Percentiles rank a stretch among this genome's conserved stretches.
Evolutionary conservation across 2,888 invertebrate species (phyloP).

Genomic region (Chrysolina oricalcia): DNA sequence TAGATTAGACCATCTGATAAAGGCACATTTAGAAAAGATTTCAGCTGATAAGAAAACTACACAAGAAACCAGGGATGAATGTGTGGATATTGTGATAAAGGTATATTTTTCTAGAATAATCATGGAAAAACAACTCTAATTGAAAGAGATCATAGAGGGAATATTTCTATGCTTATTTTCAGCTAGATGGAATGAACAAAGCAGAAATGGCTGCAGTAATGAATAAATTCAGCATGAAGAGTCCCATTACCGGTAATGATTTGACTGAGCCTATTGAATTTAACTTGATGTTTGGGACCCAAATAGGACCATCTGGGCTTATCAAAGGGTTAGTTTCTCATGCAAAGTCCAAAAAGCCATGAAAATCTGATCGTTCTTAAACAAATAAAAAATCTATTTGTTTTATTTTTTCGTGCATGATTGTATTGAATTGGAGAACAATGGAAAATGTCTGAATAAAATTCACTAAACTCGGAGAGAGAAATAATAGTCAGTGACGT

Average conservation of each 20-base stretch:
- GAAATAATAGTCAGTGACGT: no score
- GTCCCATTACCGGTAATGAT: constrained; percentile 95
- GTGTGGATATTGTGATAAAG: constrained; percentile 84
- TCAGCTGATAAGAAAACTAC: constrained; percentile 87
- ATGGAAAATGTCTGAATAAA: no score
- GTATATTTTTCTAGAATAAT: constrained; percentile 64
- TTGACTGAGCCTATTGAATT: constrained; percentile 97
- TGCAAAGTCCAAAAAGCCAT: no score
- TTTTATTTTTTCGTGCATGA: no score
- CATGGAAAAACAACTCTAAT: background rate
- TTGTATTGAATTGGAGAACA: no score
- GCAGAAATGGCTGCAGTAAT: constrained; percentile 91
- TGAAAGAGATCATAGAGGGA: background rate
- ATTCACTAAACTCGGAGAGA: no score
- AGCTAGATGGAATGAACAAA: constrained; percentile 93
- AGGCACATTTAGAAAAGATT: constrained; percentile 92
- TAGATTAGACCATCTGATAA: constrained; percentile 97
- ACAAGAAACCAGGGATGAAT: constrained; percentile 81
- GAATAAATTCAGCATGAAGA: constrained; percentile 92
- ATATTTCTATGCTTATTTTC: constrained; percentile 37
- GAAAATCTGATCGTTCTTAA: no score
- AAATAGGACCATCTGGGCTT: constrained; percentile 96
- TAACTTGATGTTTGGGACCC: constrained; percentile 99
- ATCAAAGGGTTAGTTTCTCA: constrained; percentile 82
- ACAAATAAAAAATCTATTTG: no score